Percentiles rank a stretch among this genome's conserved stretches.
These are phyloP conservation scores for Astropecten irregularis DNA, from an alignment of 53 echinoderm and acorn worm species.

Conservation along the genomic window DNA sequence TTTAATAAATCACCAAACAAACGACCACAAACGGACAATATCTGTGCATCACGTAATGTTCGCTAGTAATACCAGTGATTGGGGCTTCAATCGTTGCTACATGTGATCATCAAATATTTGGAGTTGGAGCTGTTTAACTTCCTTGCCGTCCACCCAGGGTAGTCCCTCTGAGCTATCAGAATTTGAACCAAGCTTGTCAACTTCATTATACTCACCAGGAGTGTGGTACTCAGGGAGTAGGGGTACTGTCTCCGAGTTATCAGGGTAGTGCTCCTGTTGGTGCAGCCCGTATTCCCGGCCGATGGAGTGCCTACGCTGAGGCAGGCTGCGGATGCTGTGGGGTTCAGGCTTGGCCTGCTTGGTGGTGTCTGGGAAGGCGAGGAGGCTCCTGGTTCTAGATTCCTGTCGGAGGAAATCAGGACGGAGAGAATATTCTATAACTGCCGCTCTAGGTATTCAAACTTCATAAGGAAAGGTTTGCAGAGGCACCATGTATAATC, in stretches of 20 bases:
- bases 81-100: too few species aligned
- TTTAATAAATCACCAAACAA: too few species aligned
- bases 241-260: slow-evolving; percentile 15
- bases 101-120: too few species aligned
- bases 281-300: slow-evolving; percentile 13
- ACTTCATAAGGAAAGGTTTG: too few species aligned
- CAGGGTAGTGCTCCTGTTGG: slow-evolving; percentile 50
- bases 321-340: slow-evolving; percentile 33
- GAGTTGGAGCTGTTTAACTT: too few species aligned
- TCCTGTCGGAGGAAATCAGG: neutral
- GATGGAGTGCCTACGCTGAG: slow-evolving; percentile 69
- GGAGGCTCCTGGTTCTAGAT: neutral
- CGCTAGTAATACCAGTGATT: too few species aligned
- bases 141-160: too few species aligned
- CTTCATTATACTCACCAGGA: slow-evolving; percentile 23
- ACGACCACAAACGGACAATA: too few species aligned
- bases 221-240: slow-evolving; percentile 54
- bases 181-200: too few species aligned
- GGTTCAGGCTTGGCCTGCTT: neutral
- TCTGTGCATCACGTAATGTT: too few species aligned
- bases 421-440: neutral
- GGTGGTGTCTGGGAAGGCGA: neutral
- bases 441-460: neutral
- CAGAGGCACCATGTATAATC: too few species aligned
- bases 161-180: too few species aligned